Evolutionary conservation across 2,888 invertebrate genomes (phyloP).

Genomic region (Reticulitermes lucifugus): DNA sequence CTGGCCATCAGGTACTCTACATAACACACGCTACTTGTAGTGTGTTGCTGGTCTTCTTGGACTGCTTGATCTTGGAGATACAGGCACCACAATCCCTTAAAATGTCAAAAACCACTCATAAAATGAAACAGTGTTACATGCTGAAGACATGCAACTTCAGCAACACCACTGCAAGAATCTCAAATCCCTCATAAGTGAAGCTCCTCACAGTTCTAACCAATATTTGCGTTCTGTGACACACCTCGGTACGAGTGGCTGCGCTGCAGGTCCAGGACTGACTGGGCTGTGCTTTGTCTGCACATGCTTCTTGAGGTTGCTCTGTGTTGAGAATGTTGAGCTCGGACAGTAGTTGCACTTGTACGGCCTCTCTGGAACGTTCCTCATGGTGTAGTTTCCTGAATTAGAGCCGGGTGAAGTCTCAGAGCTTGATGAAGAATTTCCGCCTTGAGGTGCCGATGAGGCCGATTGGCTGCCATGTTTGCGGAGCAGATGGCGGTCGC

Average conservation of each 20-base stretch:
- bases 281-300: slow-evolving; percentile 75
- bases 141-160: too few species aligned
- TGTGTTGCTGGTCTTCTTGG: too few species aligned
- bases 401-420: slow-evolving; percentile 60
- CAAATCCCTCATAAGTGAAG: too few species aligned
- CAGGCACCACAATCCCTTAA: too few species aligned
- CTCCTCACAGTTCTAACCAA: too few species aligned
- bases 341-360: slow-evolving; percentile 86
- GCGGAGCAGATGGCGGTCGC: slow-evolving; percentile 91
- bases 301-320: slow-evolving; percentile 84
- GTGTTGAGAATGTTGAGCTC: slow-evolving; percentile 83
- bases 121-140: too few species aligned
- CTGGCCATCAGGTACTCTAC: too few species aligned
- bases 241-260: slow-evolving; percentile 4
- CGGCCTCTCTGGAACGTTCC: slow-evolving; percentile 80
- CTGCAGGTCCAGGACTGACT: slow-evolving; percentile 33
- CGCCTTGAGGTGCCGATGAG: slow-evolving; percentile 1
- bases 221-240: background rate
- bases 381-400: slow-evolving; percentile 65
- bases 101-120: too few species aligned
- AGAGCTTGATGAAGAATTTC: slow-evolving; percentile 57
- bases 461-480: slow-evolving; percentile 75
- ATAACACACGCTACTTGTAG: too few species aligned
- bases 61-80: too few species aligned
- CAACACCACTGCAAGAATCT: too few species aligned